phyloP scores from a whole-genome alignment of 2,888 invertebrate genomes.

The Endomychus coccineus region DNA sequence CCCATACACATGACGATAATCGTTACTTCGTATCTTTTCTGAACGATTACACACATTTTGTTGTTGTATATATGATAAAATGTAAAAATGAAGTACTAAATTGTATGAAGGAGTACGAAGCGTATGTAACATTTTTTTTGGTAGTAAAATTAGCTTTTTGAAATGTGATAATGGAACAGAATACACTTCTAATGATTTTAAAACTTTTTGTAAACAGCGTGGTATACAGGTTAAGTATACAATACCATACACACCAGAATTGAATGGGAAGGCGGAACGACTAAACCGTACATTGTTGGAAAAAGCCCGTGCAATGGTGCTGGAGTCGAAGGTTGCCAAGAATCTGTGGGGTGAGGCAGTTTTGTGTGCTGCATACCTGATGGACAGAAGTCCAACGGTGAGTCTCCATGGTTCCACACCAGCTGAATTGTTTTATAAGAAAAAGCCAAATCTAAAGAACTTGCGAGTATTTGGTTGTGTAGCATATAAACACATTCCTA shows the following conservation, averaged over 20 bases:
- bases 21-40: constrained; percentile 33
- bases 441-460: constrained; percentile 21
- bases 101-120: constrained; percentile 8
- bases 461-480: constrained; percentile 23
- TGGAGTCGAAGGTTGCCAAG: constrained; percentile 27
- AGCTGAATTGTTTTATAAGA: constrained; percentile 21
- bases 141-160: constrained; percentile 2
- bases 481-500: constrained; percentile 20
- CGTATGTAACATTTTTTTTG: constrained; percentile 3
- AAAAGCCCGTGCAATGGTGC: constrained; percentile 15
- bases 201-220: constrained; percentile 10
- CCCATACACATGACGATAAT: constrained; percentile 28
- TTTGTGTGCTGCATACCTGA: constrained; percentile 23
- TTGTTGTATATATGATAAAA: constrained; percentile 8
- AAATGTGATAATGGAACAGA: constrained; percentile 15
- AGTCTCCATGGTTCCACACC: constrained; percentile 19
- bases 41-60: constrained; percentile 21
- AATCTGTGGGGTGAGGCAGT: constrained; percentile 36
- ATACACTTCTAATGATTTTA: constrained; percentile 10
- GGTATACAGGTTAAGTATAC: constrained; percentile 14
- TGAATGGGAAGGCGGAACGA: constrained; percentile 18
- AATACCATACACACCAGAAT: constrained; percentile 15
- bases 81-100: constrained; percentile 10
- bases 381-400: constrained; percentile 25
- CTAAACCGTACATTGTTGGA: constrained; percentile 16